phyloP scores from a whole-genome alignment of 1,140 invertebrate species.

The Sarcophaga bullata region DNA sequence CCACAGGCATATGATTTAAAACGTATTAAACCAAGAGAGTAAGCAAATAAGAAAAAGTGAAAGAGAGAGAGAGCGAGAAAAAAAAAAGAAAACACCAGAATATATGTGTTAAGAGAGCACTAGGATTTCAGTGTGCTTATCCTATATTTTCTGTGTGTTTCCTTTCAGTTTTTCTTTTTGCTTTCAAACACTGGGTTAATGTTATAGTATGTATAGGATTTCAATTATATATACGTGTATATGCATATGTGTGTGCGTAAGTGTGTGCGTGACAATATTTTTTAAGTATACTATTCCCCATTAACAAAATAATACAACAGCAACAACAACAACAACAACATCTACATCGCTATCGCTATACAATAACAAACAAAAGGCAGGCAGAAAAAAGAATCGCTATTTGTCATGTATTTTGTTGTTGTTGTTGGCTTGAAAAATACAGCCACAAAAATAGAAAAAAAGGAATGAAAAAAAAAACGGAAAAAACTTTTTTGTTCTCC shows the following conservation, averaged over 20 bases:
- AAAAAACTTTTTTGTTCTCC: too few relatives aligned
- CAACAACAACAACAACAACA: not conserved
- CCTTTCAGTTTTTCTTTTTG: too few relatives aligned
- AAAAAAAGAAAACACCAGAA: not conserved
- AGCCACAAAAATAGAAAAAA: not conserved
- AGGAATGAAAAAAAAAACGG: too few relatives aligned
- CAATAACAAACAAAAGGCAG: too few relatives aligned
- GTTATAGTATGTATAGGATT: constrained; percentile 12
- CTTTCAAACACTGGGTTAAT: constrained; percentile 6
- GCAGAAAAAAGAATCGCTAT: too few relatives aligned
- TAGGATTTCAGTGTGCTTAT: not conserved
- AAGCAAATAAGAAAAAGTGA: not conserved
- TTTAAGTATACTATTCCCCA: constrained; percentile 25
- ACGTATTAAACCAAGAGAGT: not conserved
- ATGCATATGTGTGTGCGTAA: not conserved
- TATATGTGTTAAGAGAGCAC: constrained; percentile 36
- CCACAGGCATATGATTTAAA: too few relatives aligned
- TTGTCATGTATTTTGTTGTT: too few relatives aligned
- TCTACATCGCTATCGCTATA: too few relatives aligned
- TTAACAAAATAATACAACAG: not conserved
- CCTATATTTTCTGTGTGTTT: too few relatives aligned
- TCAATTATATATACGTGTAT: not conserved
- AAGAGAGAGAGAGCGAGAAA: not conserved
- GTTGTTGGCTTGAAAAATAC: too few relatives aligned
- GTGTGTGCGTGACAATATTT: constrained; percentile 7